These are phyloP conservation scores for Ictalurus furcatus DNA, from an alignment of 2,113 vertebrate genomes.

Conservation along the genomic window DNA sequence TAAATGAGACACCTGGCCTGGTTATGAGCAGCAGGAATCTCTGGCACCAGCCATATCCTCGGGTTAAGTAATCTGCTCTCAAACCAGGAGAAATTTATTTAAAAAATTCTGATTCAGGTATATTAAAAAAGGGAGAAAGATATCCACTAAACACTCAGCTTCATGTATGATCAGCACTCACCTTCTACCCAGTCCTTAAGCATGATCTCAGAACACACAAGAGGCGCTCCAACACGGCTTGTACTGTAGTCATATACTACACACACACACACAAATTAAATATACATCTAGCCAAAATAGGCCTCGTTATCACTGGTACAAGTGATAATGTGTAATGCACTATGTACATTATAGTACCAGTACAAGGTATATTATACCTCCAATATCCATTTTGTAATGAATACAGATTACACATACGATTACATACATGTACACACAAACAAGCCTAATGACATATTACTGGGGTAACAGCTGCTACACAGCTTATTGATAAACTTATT, in stretches of 20 bases:
- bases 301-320: background rate
- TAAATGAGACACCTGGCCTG: background rate
- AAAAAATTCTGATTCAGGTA: background rate
- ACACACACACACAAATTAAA: conserved; percentile 32
- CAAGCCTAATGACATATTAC: background rate
- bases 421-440: background rate
- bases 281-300: too few species aligned
- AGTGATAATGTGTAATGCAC: background rate
- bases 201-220: conserved; percentile 91
- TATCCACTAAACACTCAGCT: background rate
- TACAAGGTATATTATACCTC: background rate
- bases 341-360: background rate
- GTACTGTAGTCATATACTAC: conserved; percentile 93
- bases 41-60: background rate
- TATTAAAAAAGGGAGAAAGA: background rate
- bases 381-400: background rate
- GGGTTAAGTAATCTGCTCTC: background rate
- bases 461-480: background rate
- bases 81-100: background rate
- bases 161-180: conserved; percentile 60
- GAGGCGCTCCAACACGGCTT: conserved; percentile 92
- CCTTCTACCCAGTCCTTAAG: conserved; percentile 96
- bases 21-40: background rate
- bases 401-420: background rate
- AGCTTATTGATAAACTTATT: background rate